These are phyloP conservation scores for Agriotes lineatus DNA, from an alignment of 2,888 invertebrate species.

Conservation along the genomic window DNA sequence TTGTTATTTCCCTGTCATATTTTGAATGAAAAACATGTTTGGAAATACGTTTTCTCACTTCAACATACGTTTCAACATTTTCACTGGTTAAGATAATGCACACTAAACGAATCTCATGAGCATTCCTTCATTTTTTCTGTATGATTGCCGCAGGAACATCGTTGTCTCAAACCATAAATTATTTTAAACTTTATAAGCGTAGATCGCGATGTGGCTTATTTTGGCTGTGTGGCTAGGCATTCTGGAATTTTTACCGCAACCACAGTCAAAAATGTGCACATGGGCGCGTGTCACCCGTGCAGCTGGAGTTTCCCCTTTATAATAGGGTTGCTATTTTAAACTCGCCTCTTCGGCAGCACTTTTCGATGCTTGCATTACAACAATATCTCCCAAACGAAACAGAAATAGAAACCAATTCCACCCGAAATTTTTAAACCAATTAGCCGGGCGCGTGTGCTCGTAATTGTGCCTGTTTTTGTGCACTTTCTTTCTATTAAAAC, in stretches of 20 bases:
- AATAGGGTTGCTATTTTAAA: slow-evolving; percentile 39
- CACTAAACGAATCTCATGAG: no score
- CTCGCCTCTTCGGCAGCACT: not conserved
- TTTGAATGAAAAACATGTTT: no score
- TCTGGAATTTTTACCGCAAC: slow-evolving; percentile 2
- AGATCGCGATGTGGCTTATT: no score
- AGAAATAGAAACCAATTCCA: not conserved
- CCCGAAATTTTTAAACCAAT: not conserved
- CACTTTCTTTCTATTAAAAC: slow-evolving; percentile 19
- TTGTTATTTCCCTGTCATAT: no score
- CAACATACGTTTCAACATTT: no score
- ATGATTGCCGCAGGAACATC: no score
- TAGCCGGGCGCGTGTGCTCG: not conserved
- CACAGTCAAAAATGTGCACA: not conserved
- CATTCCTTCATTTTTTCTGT: no score
- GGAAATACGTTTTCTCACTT: no score
- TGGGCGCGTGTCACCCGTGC: slow-evolving; percentile 13
- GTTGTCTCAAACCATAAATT: no score
- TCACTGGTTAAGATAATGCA: no score
- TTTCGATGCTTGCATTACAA: slow-evolving; percentile 4
- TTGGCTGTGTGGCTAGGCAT: no score
- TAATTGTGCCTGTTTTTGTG: slow-evolving; percentile 6
- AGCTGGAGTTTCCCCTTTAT: slow-evolving; percentile 31
- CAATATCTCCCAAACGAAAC: not conserved
- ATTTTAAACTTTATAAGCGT: no score